Evolutionary conservation across 1,140 invertebrate species (phyloP).

Genomic region (Periplaneta americana): DNA sequence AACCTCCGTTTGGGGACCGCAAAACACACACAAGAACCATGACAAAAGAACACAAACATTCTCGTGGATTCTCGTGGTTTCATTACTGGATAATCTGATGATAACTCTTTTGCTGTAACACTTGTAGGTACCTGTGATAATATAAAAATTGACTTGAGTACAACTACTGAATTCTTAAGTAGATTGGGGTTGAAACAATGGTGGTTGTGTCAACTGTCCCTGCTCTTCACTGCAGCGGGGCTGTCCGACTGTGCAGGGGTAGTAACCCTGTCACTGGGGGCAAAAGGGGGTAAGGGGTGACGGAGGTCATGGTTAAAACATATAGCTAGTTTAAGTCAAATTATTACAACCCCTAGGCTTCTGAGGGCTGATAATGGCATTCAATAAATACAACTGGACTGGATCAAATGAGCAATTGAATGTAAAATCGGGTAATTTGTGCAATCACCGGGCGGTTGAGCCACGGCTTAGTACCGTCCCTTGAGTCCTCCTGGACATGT

Average conservation of each 20-base stretch:
- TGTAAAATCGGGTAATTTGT: slow-evolving; percentile 17
- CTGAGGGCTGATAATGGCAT: background rate
- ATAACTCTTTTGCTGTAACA: too few relatives aligned
- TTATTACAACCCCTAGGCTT: background rate
- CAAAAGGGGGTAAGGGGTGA: background rate
- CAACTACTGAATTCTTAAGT: background rate
- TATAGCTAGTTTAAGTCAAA: background rate
- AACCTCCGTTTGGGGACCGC: background rate
- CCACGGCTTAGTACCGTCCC: background rate
- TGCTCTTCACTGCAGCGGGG: background rate
- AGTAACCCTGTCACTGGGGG: background rate
- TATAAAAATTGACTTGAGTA: slow-evolving; percentile 5
- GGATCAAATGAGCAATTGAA: background rate
- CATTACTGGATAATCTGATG: too few relatives aligned
- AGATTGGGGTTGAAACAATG: background rate
- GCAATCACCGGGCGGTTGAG: slow-evolving; percentile 2
- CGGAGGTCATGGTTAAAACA: background rate
- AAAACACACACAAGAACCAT: background rate
- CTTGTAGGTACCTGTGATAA: slow-evolving; percentile 15
- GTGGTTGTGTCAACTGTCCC: background rate
- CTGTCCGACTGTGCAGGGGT: background rate
- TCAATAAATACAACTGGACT: background rate
- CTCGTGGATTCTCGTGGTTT: too few relatives aligned
- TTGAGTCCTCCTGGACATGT: background rate
- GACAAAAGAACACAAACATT: background rate